These are phyloP conservation scores for Dryoscopus gambensis DNA, from an alignment of 2,113 vertebrate genomes.

Conservation along the genomic window DNA sequence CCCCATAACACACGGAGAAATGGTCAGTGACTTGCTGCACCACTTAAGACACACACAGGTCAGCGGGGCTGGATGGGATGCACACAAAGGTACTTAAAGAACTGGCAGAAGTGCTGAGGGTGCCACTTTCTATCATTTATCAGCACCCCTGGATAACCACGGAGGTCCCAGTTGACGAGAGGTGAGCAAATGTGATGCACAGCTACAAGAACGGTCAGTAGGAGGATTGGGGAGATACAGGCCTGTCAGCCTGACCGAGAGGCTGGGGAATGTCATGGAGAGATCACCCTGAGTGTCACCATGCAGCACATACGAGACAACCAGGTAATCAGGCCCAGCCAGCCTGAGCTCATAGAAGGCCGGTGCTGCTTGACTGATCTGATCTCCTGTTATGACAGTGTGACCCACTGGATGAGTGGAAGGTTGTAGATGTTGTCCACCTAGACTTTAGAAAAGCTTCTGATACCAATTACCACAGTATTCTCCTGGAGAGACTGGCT, in stretches of 20 bases:
- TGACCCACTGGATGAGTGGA: background rate
- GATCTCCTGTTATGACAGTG: background rate
- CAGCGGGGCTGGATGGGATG: background rate
- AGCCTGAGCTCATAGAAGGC: background rate
- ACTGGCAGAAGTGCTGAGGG: fast-evolving
- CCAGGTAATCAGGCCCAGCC: background rate
- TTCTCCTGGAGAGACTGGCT: background rate
- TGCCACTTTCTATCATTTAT: background rate
- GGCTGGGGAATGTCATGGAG: background rate
- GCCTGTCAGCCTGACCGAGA: background rate
- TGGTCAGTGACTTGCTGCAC: background rate
- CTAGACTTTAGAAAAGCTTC: background rate
- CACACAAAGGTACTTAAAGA: background rate
- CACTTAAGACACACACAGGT: background rate
- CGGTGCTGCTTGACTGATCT: background rate
- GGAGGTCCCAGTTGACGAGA: background rate
- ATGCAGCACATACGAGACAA: background rate
- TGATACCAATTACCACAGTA: too few species aligned
- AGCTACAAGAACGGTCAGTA: background rate
- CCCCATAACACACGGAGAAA: background rate
- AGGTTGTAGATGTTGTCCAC: background rate
- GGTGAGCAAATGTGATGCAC: background rate
- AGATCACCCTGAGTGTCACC: background rate
- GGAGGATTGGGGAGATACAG: background rate
- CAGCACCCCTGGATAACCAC: background rate